phyloP scores from a whole-genome alignment of 2,113 vertebrate genomes.

The Corythornis cristatus region DNA sequence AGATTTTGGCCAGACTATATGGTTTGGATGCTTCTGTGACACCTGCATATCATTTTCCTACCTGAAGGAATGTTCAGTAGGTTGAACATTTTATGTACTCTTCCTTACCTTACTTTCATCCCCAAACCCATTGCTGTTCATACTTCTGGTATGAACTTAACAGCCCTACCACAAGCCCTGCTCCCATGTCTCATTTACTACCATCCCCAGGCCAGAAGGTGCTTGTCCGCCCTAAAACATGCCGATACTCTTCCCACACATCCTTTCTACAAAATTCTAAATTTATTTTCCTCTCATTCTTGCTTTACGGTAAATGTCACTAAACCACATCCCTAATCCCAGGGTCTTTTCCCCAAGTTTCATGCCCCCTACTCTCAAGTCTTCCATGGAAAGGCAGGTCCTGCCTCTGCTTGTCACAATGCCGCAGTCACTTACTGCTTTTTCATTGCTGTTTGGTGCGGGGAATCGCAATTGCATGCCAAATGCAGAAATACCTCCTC shows the following conservation, averaged over 20 bases:
- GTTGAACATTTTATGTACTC: neutral
- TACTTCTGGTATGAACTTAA: neutral
- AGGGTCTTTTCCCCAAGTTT: accelerated
- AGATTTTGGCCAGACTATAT: neutral
- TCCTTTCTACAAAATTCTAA: neutral
- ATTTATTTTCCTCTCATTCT: neutral
- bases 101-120: neutral
- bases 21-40: neutral
- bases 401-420: neutral
- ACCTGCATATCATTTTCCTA: accelerated
- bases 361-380: too few relatives aligned
- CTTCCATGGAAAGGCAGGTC: neutral
- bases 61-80: neutral
- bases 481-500: neutral
- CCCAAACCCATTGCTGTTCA: neutral
- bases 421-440: neutral
- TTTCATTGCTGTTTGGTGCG: neutral
- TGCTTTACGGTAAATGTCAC: neutral
- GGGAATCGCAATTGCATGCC: neutral
- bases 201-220: neutral
- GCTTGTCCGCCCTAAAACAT: neutral
- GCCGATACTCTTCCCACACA: accelerated
- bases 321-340: neutral
- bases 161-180: neutral
- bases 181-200: neutral